These are phyloP conservation scores for Phrynosoma platyrhinos DNA, from an alignment of 2,113 vertebrate species.

Conservation along the genomic window DNA sequence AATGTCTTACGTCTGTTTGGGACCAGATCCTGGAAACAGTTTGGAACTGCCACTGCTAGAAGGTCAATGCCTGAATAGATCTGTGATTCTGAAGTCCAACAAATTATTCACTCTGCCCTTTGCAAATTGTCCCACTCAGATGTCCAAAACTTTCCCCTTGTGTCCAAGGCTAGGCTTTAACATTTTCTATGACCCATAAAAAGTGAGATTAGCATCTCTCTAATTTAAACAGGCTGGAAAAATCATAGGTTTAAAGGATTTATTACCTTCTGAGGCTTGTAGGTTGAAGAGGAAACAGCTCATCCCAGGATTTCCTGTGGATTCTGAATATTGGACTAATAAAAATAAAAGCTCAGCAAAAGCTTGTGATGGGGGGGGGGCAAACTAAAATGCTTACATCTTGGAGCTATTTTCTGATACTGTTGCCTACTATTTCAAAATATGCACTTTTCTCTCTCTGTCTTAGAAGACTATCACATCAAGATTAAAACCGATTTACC, in stretches of 20 bases:
- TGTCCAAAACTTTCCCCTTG: slow-evolving; percentile 31
- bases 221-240: slow-evolving; percentile 73
- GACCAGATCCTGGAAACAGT: background rate
- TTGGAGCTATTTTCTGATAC: slow-evolving; percentile 50
- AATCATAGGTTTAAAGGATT: slow-evolving; percentile 60
- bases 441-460: background rate
- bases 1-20: background rate
- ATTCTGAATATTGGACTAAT: slow-evolving; percentile 75
- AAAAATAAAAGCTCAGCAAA: slow-evolving; percentile 75
- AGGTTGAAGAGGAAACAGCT: slow-evolving; percentile 66
- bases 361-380: slow-evolving; percentile 60
- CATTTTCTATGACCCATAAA: slow-evolving; percentile 51
- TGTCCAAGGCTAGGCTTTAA: slow-evolving; percentile 40
- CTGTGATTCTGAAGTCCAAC: background rate
- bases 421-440: slow-evolving; percentile 49
- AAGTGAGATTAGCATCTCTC: slow-evolving; percentile 47
- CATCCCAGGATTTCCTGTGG: slow-evolving; percentile 75
- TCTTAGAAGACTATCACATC: too few relatives aligned
- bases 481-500: too few relatives aligned
- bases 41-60: background rate
- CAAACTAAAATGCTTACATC: slow-evolving; percentile 58
- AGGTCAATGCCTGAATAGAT: background rate
- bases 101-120: slow-evolving; percentile 24
- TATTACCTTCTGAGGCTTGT: slow-evolving; percentile 55
- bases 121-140: slow-evolving; percentile 59